These are phyloP conservation scores for Gobionotothen gibberifrons DNA, from an alignment of 2,797 vertebrate species.

Conservation along the genomic window DNA sequence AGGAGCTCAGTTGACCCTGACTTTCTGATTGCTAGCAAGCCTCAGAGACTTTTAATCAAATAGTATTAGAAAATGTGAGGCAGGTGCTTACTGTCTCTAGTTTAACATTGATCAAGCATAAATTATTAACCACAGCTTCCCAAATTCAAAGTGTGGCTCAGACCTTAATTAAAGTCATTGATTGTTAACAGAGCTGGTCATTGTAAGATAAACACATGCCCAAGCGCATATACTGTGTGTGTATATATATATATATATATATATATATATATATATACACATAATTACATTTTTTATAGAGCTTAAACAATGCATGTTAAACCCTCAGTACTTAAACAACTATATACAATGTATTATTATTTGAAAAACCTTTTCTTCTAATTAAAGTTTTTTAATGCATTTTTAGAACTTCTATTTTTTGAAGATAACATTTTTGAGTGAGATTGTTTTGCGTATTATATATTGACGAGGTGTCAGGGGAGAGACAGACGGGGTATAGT, in stretches of 20 bases:
- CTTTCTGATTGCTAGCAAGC: not conserved
- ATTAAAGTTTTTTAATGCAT: not conserved
- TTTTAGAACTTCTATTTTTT: not conserved
- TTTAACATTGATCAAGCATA: slow-evolving; percentile 10
- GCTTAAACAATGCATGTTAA: not conserved
- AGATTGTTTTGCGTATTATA: slow-evolving; percentile 12
- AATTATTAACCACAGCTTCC: slow-evolving; percentile 6
- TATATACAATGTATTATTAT: not conserved
- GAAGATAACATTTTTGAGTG: slow-evolving; percentile 5
- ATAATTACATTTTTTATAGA: too few relatives aligned
- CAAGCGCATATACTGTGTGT: not conserved
- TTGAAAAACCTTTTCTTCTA: not conserved
- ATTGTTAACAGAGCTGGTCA: slow-evolving; percentile 11
- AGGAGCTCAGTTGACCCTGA: slow-evolving; percentile 1
- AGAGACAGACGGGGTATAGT: slow-evolving; percentile 36
- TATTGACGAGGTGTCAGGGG: slow-evolving; percentile 30
- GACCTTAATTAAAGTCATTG: slow-evolving; percentile 27
- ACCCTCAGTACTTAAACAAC: not conserved
- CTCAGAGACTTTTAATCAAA: slow-evolving; percentile 13
- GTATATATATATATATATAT: too few relatives aligned
- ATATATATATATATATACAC: not conserved
- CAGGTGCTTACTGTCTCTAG: not conserved
- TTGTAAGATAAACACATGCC: slow-evolving; percentile 14
- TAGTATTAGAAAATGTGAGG: not conserved
- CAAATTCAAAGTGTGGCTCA: slow-evolving; percentile 17